Conservation (phyloP, 1,140 invertebrate species). For the Neocloeon triangulifer region DNA sequence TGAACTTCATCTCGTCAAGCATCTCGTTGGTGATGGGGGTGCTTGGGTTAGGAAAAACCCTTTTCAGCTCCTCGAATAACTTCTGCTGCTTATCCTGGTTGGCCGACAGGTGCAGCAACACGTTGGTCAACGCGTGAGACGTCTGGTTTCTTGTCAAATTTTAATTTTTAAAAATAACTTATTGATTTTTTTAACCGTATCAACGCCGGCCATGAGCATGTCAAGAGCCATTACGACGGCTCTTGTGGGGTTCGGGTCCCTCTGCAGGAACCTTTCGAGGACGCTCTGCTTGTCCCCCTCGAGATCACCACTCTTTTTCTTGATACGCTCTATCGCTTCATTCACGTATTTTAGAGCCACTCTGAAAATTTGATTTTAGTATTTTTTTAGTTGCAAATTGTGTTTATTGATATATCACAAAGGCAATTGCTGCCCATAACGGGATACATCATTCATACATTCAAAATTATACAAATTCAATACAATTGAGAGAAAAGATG, state of each 20-base stretch:
- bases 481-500: no score
- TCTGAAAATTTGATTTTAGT: conserved; percentile 1
- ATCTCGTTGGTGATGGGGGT: conserved; percentile 23
- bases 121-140: conserved; percentile 18
- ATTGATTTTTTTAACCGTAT: no score
- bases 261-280: conserved; percentile 5
- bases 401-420: no score
- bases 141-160: conserved; percentile 20
- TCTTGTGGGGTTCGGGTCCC: background rate
- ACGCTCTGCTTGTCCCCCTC: conserved; percentile 5
- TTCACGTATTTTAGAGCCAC: conserved; percentile 6
- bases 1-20: conserved; percentile 26
- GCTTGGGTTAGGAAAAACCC: conserved; percentile 19
- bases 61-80: conserved; percentile 34
- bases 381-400: no score
- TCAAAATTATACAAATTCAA: no score
- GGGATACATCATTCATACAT: no score
- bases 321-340: background rate
- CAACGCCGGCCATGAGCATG: conserved; percentile 6
- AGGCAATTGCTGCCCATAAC: no score
- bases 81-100: conserved; percentile 38
- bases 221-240: conserved; percentile 6
- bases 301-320: no score
- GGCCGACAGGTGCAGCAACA: conserved; percentile 33
- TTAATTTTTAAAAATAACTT: no score